A percentile compares a stretch with the other conserved stretches of the same genome.
Conservation (phyloP, 2,888 invertebrate species). For the Acanthosoma haemorrhoidale region DNA sequence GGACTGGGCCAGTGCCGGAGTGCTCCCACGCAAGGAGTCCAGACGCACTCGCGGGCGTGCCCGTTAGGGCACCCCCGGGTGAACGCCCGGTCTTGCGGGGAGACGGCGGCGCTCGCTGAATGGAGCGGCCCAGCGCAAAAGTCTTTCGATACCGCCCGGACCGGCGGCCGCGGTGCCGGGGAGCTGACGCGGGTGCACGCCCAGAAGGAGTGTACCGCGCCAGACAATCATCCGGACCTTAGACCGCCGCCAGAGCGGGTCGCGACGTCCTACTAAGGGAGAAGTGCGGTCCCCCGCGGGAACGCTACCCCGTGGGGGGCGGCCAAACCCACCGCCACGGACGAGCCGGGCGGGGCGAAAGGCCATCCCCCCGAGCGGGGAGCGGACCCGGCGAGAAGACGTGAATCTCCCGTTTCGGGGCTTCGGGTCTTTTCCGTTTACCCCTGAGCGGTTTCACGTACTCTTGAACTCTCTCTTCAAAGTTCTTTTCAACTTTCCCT, state of each 20-base stretch:
- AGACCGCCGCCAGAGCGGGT: too few relatives aligned
- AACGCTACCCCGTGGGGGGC: conserved; percentile 30
- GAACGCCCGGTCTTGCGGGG: not conserved
- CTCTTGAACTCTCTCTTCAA: conserved; percentile 53
- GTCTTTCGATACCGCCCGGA: too few relatives aligned
- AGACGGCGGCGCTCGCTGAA: too few relatives aligned
- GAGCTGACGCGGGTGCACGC: not conserved
- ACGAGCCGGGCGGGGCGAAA: too few relatives aligned
- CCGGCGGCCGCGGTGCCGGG: conserved; percentile 2
- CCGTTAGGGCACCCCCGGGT: not conserved
- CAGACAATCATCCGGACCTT: not conserved
- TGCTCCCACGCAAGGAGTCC: conserved; percentile 42
- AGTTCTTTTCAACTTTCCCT: too few relatives aligned
- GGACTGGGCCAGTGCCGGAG: conserved; percentile 41
- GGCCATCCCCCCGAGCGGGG: not conserved
- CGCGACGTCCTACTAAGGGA: too few relatives aligned
- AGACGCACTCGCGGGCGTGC: not conserved
- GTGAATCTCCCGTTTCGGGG: conserved; percentile 44
- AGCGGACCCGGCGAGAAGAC: not conserved
- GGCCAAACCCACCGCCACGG: conserved; percentile 25
- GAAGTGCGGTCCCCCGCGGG: too few relatives aligned
- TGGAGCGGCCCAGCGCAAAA: too few relatives aligned
- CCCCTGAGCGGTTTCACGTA: too few relatives aligned
- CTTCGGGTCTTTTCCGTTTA: too few relatives aligned
- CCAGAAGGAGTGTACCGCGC: not conserved